phyloP scores from a whole-genome alignment of 2,113 vertebrate genomes.

The Nothoprocta perdicaria region DNA sequence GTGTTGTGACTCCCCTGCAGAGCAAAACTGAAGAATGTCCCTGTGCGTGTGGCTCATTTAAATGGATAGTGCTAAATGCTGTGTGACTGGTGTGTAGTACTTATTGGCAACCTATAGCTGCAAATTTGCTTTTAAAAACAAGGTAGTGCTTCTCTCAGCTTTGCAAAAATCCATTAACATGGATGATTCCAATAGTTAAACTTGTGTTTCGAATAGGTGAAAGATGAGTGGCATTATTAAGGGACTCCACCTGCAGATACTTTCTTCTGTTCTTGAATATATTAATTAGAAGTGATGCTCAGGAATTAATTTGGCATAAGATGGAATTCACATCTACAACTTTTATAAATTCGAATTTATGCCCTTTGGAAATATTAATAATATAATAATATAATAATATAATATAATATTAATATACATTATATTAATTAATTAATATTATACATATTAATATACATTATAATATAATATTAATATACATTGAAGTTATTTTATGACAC shows the following conservation, averaged over 20 bases:
- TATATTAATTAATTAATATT: no score
- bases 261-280: background rate
- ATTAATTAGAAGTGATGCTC: background rate
- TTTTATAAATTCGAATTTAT: background rate
- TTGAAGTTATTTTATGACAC: background rate
- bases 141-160: background rate
- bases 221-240: background rate
- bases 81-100: background rate
- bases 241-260: background rate
- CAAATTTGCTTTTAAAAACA: background rate
- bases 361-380: background rate
- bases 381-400: no score
- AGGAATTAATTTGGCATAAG: background rate
- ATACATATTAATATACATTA: no score
- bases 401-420: no score
- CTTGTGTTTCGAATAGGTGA: background rate
- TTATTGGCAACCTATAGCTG: background rate
- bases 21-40: slow-evolving; percentile 13
- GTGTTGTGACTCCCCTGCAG: slow-evolving; percentile 12
- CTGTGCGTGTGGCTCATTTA: background rate
- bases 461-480: background rate
- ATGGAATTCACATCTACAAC: background rate
- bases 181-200: background rate
- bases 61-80: background rate
- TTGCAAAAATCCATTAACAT: background rate